Conservation (phyloP, 2,888 invertebrate genomes). For the Drosophila gaucha region DNA sequence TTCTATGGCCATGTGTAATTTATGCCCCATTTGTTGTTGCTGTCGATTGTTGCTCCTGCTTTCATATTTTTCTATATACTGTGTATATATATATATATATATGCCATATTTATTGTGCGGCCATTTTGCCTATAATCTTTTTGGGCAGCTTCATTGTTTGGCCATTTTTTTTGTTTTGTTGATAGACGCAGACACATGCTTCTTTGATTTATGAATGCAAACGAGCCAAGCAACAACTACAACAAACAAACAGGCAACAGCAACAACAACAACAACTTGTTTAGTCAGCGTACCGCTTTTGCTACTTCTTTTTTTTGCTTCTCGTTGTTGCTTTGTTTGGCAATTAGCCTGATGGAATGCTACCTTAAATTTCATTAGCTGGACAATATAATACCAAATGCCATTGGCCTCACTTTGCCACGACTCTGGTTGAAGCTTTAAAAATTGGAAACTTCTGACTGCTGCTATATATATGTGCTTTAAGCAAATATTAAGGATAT, state of each 20-base stretch:
- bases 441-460: no score
- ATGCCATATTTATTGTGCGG: slow-evolving; percentile 64
- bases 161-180: slow-evolving; percentile 42
- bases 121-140: slow-evolving; percentile 74
- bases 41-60: slow-evolving; percentile 45
- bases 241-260: slow-evolving; percentile 33
- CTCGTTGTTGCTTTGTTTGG: slow-evolving; percentile 21
- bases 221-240: slow-evolving; percentile 59
- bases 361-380: slow-evolving; percentile 63
- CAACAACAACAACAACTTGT: slow-evolving; percentile 39
- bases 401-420: neutral
- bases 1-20: slow-evolving; percentile 80
- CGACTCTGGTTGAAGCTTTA: neutral
- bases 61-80: slow-evolving; percentile 59
- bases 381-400: slow-evolving; percentile 1
- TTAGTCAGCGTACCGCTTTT: slow-evolving; percentile 43
- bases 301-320: slow-evolving; percentile 17
- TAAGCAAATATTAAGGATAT: no score
- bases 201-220: slow-evolving; percentile 79
- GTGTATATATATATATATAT: slow-evolving; percentile 8
- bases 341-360: slow-evolving; percentile 64
- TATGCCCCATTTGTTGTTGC: slow-evolving; percentile 73
- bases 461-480: no score
- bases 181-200: slow-evolving; percentile 79
- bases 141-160: slow-evolving; percentile 66